Evolutionary conservation across 2,797 vertebrate genomes (phyloP).

Genomic region (Clarias fuscus): DNA sequence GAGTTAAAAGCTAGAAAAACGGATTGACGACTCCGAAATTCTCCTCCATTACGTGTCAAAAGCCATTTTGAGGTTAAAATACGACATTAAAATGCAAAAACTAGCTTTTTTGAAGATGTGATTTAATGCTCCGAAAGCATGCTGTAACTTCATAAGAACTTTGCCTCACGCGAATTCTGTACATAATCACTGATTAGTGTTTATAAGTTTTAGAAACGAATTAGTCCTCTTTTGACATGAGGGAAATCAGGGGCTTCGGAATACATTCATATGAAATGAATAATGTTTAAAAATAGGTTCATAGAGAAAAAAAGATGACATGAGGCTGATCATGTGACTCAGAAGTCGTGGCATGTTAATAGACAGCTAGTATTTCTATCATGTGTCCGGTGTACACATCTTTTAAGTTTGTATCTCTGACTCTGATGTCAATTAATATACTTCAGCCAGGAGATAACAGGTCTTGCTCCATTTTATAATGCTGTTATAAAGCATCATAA

Average conservation of each 20-base stretch:
- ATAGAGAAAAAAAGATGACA: not conserved
- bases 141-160: not conserved
- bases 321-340: not conserved
- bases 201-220: not conserved
- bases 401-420: not conserved
- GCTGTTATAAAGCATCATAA: not conserved
- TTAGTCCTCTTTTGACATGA: not conserved
- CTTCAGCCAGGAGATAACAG: not conserved
- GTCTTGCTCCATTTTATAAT: not conserved
- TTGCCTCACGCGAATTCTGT: not conserved
- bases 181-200: not conserved
- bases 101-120: not conserved
- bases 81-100: not conserved
- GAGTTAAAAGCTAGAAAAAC: constrained; percentile 36
- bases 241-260: not conserved
- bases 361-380: not conserved
- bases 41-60: constrained; percentile 42
- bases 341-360: not conserved
- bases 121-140: not conserved
- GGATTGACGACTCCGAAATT: constrained; percentile 48
- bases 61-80: constrained; percentile 18
- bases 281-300: not conserved
- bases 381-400: not conserved
- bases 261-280: not conserved
- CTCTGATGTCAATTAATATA: not conserved